Evolutionary conservation across 1,140 invertebrate genomes (phyloP), one percentile per base, ranked within the genome.

Genomic region (Sycophila sp.): DNA sequence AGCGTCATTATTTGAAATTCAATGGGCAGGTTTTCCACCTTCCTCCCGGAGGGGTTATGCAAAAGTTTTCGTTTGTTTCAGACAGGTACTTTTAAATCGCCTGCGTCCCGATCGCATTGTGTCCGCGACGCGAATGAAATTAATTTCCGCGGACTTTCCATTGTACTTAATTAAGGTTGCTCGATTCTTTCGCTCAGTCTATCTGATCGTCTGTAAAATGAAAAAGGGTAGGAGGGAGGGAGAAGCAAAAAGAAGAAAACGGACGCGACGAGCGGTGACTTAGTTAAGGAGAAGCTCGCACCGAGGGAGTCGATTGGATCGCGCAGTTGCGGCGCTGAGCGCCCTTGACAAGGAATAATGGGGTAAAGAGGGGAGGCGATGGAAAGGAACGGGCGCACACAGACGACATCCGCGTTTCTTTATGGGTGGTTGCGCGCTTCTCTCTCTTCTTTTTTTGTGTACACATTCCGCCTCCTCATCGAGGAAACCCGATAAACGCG

Each of bases 231-330:
- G n/a, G n/a, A 19, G 4, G 8, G 8, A 15, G n/a, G 7, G 2
- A 32, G n/a, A 6, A 3, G 10, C 5, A 66, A 2, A 38, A n/a
- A n/a, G n/a, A n/a, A n/a, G n/a, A n/a, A n/a, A n/a, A n/a, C n/a
- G n/a, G n/a, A n/a, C n/a, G n/a, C n/a, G n/a, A n/a, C n/a, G n/a
- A 36, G 6, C 59, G 59, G 40, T 51, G 64, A 56, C 56, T 66
- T 40, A 66, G 51, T 32, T 66, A 56, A 66, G 47, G n/a, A 66
- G 36, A 4, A 7, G 34, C 13, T 3, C 24, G 5, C 19, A 4
- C 26, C 4, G 17, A 64, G 47, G 19, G 26, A 62, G 45, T 64
- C 32, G 28, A 36, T 15, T 38, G n/a, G n/a, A n/a, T n/a, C n/a
- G n/a, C n/a, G n/a, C n/a, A n/a, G n/a, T n/a, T n/a, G n/a, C n/a